Evolutionary conservation across 2,888 invertebrate species (phyloP), one percentile per base, ranked within the genome.

Genomic region (Eubasilissa splendida): DNA sequence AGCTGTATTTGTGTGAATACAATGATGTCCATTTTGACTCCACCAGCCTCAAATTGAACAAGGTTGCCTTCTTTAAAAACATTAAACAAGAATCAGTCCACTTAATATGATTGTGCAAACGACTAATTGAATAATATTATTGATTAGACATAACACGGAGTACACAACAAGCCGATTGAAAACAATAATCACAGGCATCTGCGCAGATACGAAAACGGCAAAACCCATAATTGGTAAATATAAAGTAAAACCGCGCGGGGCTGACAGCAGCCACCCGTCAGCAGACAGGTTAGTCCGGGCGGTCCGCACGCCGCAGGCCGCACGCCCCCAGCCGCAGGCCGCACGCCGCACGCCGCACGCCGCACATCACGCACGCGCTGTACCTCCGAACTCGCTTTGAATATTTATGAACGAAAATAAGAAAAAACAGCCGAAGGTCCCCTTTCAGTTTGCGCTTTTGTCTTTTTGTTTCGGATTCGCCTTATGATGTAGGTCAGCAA

Each of bases 391-490:
- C 60, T 60, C 60, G 4, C 9, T n/a, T 22, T 22, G 60, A 60
- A 60, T 31, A 22, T 31, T 60, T 11, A 60, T 60, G 60, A 60
- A 60, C 31, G 31, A 22, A 22, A 60, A 60, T 60, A 60, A 60
- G 31, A 60, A 60, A 59, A 22, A 60, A 60, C 60, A 14, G 22
- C 31, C 60, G 60, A 60, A 60, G 60, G 60, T 60, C 60, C 9
- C 60, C 10, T 14, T 60, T 22, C 60, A 14, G 60, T 60, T 60
- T 60, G 60, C 60, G 60, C 60, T 60, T 60, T 60, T 60, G 60
- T 22, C 22, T 60, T 59, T 59, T 60, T 60, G 22, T 60, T 60
- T 60, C 9, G 22, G 31, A 60, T 60, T 22, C 14, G 9, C 60
- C 22, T 4, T 60, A 22, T 10, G n/a, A 60, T 60, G 22, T 60